Conservation (phyloP, 2,113 vertebrate genomes). For the Oreocharis arfaki region DNA sequence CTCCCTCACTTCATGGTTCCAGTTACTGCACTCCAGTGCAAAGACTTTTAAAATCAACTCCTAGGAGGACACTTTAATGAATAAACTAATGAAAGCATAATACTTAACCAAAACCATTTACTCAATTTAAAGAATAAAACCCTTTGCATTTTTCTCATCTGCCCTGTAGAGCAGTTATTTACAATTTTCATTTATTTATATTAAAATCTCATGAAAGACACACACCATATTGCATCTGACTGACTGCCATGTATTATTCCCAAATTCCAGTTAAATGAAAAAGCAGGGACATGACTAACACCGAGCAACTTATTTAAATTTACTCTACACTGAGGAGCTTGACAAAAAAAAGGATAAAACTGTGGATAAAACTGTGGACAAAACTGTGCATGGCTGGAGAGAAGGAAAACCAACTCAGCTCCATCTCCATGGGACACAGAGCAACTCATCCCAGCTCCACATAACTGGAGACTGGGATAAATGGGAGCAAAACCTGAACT, state of each 20-base stretch:
- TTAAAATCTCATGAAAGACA: constrained; percentile 47
- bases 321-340: neutral
- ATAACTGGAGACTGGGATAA: neutral
- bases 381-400: neutral
- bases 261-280: constrained; percentile 47
- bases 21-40: neutral
- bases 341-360: neutral
- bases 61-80: constrained; percentile 15
- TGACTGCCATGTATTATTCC: neutral
- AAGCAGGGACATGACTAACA: neutral
- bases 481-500: neutral
- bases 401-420: neutral
- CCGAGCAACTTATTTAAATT: neutral
- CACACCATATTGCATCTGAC: constrained; percentile 9
- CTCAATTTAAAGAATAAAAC: neutral
- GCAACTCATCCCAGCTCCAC: neutral
- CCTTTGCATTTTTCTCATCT: neutral
- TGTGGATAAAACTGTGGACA: neutral
- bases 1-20: neutral
- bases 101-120: neutral
- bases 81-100: constrained; percentile 18
- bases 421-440: neutral
- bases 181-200: constrained; percentile 51
- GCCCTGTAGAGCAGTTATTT: neutral
- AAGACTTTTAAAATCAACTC: neutral